Evolutionary conservation across 2,113 vertebrate species (phyloP), one percentile per base, ranked within the genome.

Genomic region (Macroglossus sobrinus): DNA sequence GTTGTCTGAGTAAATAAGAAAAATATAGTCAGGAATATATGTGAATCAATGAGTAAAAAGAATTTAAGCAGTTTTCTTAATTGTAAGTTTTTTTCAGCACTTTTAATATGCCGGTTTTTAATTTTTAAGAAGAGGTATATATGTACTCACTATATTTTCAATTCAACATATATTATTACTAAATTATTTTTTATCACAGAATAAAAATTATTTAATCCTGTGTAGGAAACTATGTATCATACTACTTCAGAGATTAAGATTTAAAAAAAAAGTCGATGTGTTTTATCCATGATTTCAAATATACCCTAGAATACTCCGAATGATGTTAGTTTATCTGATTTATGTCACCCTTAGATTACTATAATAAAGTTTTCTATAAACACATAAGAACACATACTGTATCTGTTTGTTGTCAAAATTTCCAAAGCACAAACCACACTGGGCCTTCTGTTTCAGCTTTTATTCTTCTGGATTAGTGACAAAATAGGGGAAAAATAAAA

Each of bases 351-450:
- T 86, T 59, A 61, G 21, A 66, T 76, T 30, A 16, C 33, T 82
- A 26, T 59, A 66, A 78, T 72, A 86, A 91, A 84, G 4, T 59
- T 84, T 92, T 93, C 40, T 92, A 15, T 72, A 89, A 82, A 86
- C 15, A 80, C 47, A 14, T 81, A 21, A 86, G 16, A 50, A 9
- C 16, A 40, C 53, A 19, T 24, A 24, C 6, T 59, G 59, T 43
- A 79, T 69, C n/a, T 47, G 22, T 28, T 71, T 93, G 35, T 30
- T 33, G 4, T 92, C 72, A 96, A 38, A 76, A 76, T 92, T 89
- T 92, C 66, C 72, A 69, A 84, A 93, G 35, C 7, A 63, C 35
- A 84, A 21, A 18, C 38, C 30, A 95, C 28, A 47, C 30, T 71
- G 40, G 85, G 72, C 1, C 26, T 64, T 66, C 66, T 94, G 68